Evolutionary conservation across 1,140 invertebrate species (phyloP).

Genomic region (Drosophila albomicans): DNA sequence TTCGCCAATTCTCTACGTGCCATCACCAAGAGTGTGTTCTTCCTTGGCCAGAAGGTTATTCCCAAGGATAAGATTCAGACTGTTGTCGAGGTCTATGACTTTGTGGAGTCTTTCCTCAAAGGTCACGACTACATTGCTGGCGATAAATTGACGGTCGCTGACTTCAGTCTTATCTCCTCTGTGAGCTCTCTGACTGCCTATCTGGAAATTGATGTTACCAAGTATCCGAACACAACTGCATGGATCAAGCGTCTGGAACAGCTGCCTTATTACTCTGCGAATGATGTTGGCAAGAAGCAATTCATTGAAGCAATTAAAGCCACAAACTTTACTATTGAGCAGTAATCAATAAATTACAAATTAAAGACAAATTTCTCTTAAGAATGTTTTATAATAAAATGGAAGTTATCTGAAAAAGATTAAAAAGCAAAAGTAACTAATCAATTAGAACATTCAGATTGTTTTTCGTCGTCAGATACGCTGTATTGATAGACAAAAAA

Average conservation of each 20-base stretch:
- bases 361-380: not conserved
- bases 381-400: not conserved
- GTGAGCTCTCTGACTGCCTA: constrained; percentile 70
- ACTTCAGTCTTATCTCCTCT: constrained; percentile 84
- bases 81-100: constrained; percentile 84
- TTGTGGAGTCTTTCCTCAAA: constrained; percentile 85
- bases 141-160: constrained; percentile 86
- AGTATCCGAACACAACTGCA: constrained; percentile 59
- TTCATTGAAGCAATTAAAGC: constrained; percentile 80
- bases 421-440: not conserved
- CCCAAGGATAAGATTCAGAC: constrained; percentile 49
- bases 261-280: constrained; percentile 65
- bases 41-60: constrained; percentile 65
- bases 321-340: constrained; percentile 4
- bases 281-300: constrained; percentile 40
- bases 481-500: not conserved
- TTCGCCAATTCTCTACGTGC: constrained; percentile 85
- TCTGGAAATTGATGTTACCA: constrained; percentile 61
- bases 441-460: not conserved
- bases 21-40: constrained; percentile 84
- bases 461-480: not conserved
- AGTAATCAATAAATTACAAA: not conserved
- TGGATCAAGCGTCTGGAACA: constrained; percentile 64
- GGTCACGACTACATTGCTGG: constrained; percentile 84
- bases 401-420: not conserved